Percentiles rank a stretch among this genome's conserved stretches.
These are phyloP conservation scores for honey bee (Apis mellifera) DNA, from an alignment of 1,140 invertebrate genomes.

Conservation along the genomic window Amel_HAv3.1 CM009942.2:10080501-10081000, in stretches of 20 bases:
- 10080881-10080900: neutral
- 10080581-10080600: neutral
- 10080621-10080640: neutral
- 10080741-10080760: slow-evolving; percentile 99
- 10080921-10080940: neutral
- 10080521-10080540: slow-evolving; percentile 99
- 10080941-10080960: slow-evolving; percentile 1
- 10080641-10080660: slow-evolving; percentile 93
- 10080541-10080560: slow-evolving; percentile 99
- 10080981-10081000: slow-evolving; percentile 3
- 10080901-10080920: neutral
- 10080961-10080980: neutral
- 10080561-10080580: slow-evolving; percentile 81
- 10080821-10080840: neutral
- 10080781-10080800: slow-evolving; percentile 52
- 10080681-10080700: slow-evolving; percentile 97
- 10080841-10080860: neutral
- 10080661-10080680: slow-evolving; percentile 96
- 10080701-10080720: slow-evolving; percentile 98
- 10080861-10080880: neutral
- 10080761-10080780: slow-evolving; percentile 97
- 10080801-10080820: neutral
- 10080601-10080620: neutral
- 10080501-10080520: slow-evolving; percentile 99
- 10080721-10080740: slow-evolving; percentile 98